phyloP scores from a whole-genome alignment of 2,113 vertebrate species.

The Hypocryptadius cinnamomeus region DNA sequence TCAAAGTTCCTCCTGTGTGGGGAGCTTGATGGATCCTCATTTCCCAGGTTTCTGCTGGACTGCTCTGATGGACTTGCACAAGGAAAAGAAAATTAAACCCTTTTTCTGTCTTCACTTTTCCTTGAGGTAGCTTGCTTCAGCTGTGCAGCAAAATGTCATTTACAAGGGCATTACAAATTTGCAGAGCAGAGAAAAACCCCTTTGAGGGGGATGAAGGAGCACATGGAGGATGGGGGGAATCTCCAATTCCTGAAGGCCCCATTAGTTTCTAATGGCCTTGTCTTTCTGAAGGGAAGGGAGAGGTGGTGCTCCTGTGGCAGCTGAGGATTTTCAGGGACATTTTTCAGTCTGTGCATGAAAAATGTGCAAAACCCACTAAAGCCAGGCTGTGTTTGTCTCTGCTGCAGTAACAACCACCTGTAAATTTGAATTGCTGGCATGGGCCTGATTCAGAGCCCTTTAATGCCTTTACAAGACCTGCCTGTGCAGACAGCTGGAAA shows the following conservation, averaged over 20 bases:
- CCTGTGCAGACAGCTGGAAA: neutral
- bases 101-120: neutral
- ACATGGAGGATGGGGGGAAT: neutral
- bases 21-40: neutral
- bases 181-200: neutral
- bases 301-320: neutral
- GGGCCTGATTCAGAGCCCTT: neutral
- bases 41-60: neutral
- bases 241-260: neutral
- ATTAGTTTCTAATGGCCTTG: neutral
- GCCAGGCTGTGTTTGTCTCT: neutral
- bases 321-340: neutral
- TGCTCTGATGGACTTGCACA: rapidly evolving
- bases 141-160: neutral
- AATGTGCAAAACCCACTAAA: neutral
- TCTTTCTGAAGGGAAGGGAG: neutral
- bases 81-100: neutral
- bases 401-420: neutral
- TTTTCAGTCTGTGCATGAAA: neutral
- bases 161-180: neutral
- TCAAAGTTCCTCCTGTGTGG: rapidly evolving
- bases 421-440: neutral
- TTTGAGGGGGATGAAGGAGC: neutral
- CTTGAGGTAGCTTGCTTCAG: neutral
- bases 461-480: neutral